Percentiles rank a stretch among this genome's conserved stretches.
These are phyloP conservation scores for Ommatoiulus sabulosus DNA, from an alignment of 2,888 invertebrate genomes.

Conservation along the genomic window DNA sequence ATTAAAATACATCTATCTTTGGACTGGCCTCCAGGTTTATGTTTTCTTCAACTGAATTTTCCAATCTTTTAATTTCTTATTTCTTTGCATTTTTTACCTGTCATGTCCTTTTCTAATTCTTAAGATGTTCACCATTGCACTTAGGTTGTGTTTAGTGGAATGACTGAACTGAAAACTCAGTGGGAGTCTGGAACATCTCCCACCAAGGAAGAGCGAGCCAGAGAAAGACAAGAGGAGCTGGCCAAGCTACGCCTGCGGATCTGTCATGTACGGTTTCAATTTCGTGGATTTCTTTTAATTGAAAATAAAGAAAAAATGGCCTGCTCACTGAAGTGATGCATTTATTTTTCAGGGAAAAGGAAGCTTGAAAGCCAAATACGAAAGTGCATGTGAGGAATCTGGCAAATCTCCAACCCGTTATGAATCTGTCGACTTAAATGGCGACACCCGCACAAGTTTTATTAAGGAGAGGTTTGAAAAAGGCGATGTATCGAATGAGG, in stretches of 20 bases:
- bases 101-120: not conserved
- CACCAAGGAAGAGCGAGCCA: constrained; percentile 72
- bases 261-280: constrained; percentile 66
- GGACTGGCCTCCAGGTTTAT: not conserved
- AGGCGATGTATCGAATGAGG: constrained; percentile 72
- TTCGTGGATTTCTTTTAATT: not conserved
- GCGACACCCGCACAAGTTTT: constrained; percentile 66
- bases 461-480: constrained; percentile 68
- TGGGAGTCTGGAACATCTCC: constrained; percentile 62
- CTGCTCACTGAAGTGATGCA: not conserved
- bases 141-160: constrained; percentile 60
- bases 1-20: not conserved
- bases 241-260: constrained; percentile 86
- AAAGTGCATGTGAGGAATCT: constrained; percentile 78
- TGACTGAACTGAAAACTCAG: constrained; percentile 63
- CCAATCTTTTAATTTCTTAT: not conserved
- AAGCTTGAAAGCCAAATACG: constrained; percentile 91
- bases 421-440: constrained; percentile 73
- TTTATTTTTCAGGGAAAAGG: constrained; percentile 79
- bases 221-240: constrained; percentile 89
- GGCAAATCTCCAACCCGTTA: constrained; percentile 72
- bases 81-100: not conserved
- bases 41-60: constrained; percentile 3
- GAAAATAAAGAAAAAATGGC: no score
- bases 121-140: not conserved